phyloP scores from a whole-genome alignment of 2,113 vertebrate genomes.

The Ictalurus furcatus region DNA sequence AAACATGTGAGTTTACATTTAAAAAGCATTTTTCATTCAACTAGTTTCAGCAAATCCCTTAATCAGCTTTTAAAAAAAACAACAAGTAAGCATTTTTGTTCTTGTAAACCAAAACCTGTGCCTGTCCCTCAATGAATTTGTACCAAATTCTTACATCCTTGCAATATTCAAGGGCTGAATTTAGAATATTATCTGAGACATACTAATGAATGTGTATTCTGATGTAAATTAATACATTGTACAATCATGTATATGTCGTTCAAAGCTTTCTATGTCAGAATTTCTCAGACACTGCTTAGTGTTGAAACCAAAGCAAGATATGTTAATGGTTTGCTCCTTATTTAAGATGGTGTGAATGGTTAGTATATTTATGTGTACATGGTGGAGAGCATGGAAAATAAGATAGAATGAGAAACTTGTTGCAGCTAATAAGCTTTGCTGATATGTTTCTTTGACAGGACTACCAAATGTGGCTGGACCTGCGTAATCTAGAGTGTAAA shows the following conservation, averaged over 20 bases:
- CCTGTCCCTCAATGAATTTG: not conserved
- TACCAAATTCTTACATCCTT: not conserved
- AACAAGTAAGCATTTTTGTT: not conserved
- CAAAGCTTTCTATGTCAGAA: not conserved
- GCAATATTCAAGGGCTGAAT: not conserved
- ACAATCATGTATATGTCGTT: not conserved
- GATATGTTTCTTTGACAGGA: slow-evolving; percentile 75
- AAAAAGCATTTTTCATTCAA: not conserved
- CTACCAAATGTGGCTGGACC: slow-evolving; percentile 96
- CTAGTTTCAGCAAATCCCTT: not conserved
- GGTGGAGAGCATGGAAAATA: not conserved
- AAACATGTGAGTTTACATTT: not conserved
- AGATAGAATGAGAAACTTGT: not conserved
- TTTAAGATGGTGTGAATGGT: not conserved
- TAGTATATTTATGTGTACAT: not conserved
- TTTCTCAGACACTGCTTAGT: not conserved
- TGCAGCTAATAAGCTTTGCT: slow-evolving; percentile 1
- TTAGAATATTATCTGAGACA: not conserved
- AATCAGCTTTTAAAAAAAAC: not conserved
- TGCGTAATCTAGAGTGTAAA: slow-evolving; percentile 88
- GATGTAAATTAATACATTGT: not conserved
- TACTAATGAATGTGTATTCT: not conserved
- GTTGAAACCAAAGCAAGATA: not conserved
- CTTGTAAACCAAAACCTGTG: not conserved
- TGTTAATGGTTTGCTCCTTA: not conserved